Base-by-base conservation (phyloP, 1,140 invertebrate species). In the Zaprionus davidi region DNA sequence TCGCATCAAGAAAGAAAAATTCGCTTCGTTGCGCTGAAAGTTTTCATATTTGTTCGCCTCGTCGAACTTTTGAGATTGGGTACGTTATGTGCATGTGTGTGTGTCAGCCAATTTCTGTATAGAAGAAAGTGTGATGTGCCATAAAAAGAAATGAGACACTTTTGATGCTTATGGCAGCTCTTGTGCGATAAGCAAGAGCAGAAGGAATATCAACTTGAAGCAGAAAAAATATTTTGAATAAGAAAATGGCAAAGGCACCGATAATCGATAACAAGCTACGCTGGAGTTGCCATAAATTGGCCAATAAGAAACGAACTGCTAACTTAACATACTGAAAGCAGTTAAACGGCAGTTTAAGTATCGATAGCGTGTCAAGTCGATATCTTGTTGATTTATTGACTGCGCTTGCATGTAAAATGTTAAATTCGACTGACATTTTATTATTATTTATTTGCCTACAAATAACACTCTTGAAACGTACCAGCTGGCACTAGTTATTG, bases 61-160 rank as follows among this genome's bases (percentile, higher is more conserved):
- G 82, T 84, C 82, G 78, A 84, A 85, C 82, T 78, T 81, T 70
- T 36, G 53, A 78, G 78, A 71, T 65, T 71, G 38, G 58, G 38
- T 31, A 56, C 73, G 59, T 11, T 41, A 31, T 17, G 5, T 56
- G 49, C 51, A 7, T 62, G 46, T 65, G 44, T 64, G 68, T 71
- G 68, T 71, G 60, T 24, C 64, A 86, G 83, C 83, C 84, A 88
- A 86, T 86, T 87, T 77, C 62, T 65, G 31, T 62, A 66, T 76
- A 64, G 67, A 55, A 41, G 63, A 77, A 68, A 74, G 77, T 71
- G 73, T 71, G 68, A 76, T 76, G 26, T 55, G 62, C 55, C 68
- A 87, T 83, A 86, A 80, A 81, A 70, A 72, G 84, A 68, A 81
- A 88, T 80, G 67, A 80, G 73, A 88, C 81, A 80, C 77, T 86